Base-by-base conservation (phyloP, 2,888 invertebrate genomes). In the Polydrusus pterygomalis region DNA sequence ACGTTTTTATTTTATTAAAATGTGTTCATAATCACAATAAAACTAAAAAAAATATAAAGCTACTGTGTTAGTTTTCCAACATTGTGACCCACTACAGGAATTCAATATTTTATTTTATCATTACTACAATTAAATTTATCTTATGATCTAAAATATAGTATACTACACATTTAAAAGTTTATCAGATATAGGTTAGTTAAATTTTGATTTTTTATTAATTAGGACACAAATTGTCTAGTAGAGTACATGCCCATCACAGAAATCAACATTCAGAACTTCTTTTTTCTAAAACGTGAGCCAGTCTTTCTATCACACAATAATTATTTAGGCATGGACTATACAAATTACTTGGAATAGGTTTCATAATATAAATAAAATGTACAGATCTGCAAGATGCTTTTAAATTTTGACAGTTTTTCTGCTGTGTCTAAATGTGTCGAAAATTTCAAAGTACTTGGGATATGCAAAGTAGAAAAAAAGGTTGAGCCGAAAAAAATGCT, bases 191-290 rank as follows among this genome's bases (percentile, higher is more conserved):
- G 15, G 38, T 60, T 60, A 20, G 20, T 54, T 47, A 15, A 60
- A 60, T 60, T 60, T 60, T 60, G 58, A 60, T 60, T 60, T 60
- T 60, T 60, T 18, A 60, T 54, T n/a, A 54, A 9, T 60, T 60
- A 60, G 58, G 58, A 60, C 58, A 60, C 38, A 60, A 38, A 60
- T 40, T 60, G 5, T 17, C 34, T 5, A 38, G 38, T 58, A 58
- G 38, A 58, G 58, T 38, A 8, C 58, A 38, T 10, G 38, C 34
- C 58, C 38, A 38, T 30, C 8, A 38, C 15, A 1, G 17, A 13
- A 17, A 30, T 10, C 38, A 38, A 60, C 15, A 18, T 17, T 30
- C 38, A 38, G 13, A 17, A 17, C 9, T 38, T 60, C 11, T 1
- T 60, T 54, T 54, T 60, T 60, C n/a, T n/a, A 5, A 60, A 60